phyloP scores from a whole-genome alignment of 2,113 vertebrate genomes.

The Pristiophorus japonicus region DNA sequence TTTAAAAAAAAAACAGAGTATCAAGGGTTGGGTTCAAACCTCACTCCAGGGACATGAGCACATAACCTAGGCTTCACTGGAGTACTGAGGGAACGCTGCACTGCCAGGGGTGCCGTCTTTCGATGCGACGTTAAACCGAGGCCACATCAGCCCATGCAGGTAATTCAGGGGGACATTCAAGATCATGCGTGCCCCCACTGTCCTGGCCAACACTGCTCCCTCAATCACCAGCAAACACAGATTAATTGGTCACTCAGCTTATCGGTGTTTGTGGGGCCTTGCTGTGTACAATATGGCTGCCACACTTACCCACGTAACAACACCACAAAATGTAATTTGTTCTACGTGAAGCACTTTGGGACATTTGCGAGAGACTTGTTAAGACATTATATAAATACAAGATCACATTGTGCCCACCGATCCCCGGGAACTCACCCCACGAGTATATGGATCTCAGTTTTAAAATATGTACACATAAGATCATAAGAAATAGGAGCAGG shows the following conservation, averaged over 20 bases:
- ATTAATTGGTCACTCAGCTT: background rate
- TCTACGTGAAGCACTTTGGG: too few relatives aligned
- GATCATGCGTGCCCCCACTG: background rate
- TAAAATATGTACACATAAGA: too few relatives aligned
- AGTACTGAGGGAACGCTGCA: background rate
- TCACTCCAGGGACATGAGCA: background rate
- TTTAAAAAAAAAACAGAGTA: background rate
- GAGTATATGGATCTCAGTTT: too few relatives aligned
- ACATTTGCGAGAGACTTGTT: too few relatives aligned
- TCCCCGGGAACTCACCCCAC: too few relatives aligned
- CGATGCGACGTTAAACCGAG: background rate
- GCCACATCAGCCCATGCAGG: background rate
- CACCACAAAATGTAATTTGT: too few relatives aligned
- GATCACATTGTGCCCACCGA: too few relatives aligned
- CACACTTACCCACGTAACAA: too few relatives aligned
- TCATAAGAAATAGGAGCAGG: too few relatives aligned
- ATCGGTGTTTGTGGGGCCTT: background rate
- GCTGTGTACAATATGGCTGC: too few relatives aligned
- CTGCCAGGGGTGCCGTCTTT: background rate
- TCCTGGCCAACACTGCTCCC: background rate
- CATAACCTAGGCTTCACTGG: background rate
- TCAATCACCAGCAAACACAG: background rate
- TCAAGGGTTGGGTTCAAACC: background rate
- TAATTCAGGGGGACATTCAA: background rate
- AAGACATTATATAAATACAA: too few relatives aligned